Base-by-base conservation (phyloP, 2,113 vertebrate genomes). In the Montifringilla adamsi region DNA sequence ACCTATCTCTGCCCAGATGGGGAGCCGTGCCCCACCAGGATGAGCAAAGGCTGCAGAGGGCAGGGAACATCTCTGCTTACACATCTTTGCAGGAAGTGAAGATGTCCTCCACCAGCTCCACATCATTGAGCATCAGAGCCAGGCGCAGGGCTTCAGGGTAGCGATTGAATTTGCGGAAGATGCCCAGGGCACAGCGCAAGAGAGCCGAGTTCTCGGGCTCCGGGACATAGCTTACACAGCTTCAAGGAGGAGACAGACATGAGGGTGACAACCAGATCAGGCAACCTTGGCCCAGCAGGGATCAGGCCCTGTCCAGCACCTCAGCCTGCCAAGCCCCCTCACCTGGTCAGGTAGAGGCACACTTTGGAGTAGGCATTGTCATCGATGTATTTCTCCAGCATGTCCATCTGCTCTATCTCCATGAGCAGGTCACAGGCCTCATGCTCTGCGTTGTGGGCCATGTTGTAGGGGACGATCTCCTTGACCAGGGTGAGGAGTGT, bases 21-120 rank as follows among this genome's bases (percentile, higher is more conserved):
- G 55, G 17, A 39, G 33, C 10, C 13, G 10, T 13, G 12, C 49
- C 8, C 49, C 75, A 88, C 31, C 49, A 58, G 6, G 1, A 55
- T 0, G 2, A 27, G 17, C 1, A 0, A 76, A 80, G 11, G 21
- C 23, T 23, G 59, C 31, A 28, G 50, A 67, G 8, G 35, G 19
- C 7, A 10, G 18, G 73, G 7, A 90, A 67, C 1, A 1, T 33
- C 35, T 83, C 78, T 8, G 75, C 99, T 96, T 98, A 99, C 99
- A 99, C 99, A 92, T 99, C 99, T 96, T 99, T 99, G 98, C 99
- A 99, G 93, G 99, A 99, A 43, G 99, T 99, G 95, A 99, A 99
- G 97, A 99, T 99, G 96, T 99, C 99, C 97, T 99, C 99, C 49
- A 99, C 99, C 74, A 99, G 98, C 95, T 99, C 99, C 96, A 99